These are phyloP conservation scores for Hippocampus mohnikei DNA, from an alignment of 2,113 vertebrate genomes.

Conservation along the genomic window DNA sequence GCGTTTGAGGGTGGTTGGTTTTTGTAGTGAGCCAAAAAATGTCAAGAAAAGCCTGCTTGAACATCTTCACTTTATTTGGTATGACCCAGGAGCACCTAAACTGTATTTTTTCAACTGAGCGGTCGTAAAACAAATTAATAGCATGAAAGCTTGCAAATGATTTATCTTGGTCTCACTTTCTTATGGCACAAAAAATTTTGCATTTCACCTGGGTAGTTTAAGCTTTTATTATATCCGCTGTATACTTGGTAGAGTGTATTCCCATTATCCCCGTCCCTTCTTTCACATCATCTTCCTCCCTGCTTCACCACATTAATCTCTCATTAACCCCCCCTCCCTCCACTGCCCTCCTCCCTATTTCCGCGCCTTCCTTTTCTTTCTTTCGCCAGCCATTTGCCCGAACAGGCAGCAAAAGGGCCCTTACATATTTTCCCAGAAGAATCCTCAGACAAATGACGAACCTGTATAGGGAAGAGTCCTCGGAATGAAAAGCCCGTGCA, in stretches of 20 bases:
- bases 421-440: conserved; percentile 15
- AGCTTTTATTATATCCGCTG: too few species aligned
- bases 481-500: conserved; percentile 28
- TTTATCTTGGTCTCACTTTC: too few species aligned
- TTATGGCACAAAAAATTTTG: too few species aligned
- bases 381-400: conserved; percentile 35
- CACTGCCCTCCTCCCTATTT: neutral
- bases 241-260: neutral
- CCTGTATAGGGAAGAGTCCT: conserved; percentile 18
- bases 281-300: conserved; percentile 18
- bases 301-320: conserved; percentile 57
- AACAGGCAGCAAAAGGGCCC: conserved; percentile 23
- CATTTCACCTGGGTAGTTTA: too few species aligned
- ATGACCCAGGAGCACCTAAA: too few species aligned
- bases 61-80: too few species aligned
- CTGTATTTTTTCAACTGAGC: too few species aligned
- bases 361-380: conserved; percentile 9
- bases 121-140: too few species aligned
- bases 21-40: too few species aligned
- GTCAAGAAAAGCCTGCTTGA: too few species aligned
- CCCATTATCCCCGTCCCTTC: neutral
- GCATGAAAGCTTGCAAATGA: too few species aligned
- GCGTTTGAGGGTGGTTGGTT: too few species aligned
- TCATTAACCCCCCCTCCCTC: conserved; percentile 37
- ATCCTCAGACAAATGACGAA: conserved; percentile 41